Evolutionary conservation across 2,113 vertebrate genomes (phyloP).

Genomic region (Pyxicephalus adspersus): DNA sequence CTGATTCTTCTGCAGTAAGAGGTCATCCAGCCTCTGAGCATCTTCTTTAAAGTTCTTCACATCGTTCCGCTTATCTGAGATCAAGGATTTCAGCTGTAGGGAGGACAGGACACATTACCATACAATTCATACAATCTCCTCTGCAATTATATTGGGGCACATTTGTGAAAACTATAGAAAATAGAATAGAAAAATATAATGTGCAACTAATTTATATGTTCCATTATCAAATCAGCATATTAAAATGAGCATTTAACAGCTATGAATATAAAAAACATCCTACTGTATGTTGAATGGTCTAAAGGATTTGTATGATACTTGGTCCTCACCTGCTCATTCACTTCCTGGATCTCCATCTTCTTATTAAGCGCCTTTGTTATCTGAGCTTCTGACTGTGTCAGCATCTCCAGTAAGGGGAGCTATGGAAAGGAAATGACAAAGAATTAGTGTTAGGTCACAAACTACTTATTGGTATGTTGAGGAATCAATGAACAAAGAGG

Average conservation of each 20-base stretch:
- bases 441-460: too few relatives aligned
- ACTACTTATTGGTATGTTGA: too few relatives aligned
- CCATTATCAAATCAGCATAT: too few relatives aligned
- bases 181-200: too few relatives aligned
- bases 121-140: background rate
- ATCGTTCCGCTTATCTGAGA: constrained; percentile 67
- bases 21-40: constrained; percentile 75
- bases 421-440: constrained; percentile 51
- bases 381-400: constrained; percentile 74
- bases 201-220: too few relatives aligned
- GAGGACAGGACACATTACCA: constrained; percentile 16
- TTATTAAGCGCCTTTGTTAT: constrained; percentile 66
- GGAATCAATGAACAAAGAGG: too few relatives aligned
- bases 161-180: too few relatives aligned
- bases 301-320: too few relatives aligned
- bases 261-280: too few relatives aligned
- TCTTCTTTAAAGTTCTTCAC: constrained; percentile 72
- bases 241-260: too few relatives aligned
- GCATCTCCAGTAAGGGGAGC: constrained; percentile 72
- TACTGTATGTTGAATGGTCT: too few relatives aligned
- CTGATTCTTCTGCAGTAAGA: constrained; percentile 72
- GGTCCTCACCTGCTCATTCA: constrained; percentile 75
- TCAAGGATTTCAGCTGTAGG: constrained; percentile 70
- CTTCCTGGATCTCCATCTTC: constrained; percentile 72
- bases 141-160: background rate